These are phyloP conservation scores for Odiellus spinosus DNA, from an alignment of 2,888 invertebrate genomes.

Conservation along the genomic window DNA sequence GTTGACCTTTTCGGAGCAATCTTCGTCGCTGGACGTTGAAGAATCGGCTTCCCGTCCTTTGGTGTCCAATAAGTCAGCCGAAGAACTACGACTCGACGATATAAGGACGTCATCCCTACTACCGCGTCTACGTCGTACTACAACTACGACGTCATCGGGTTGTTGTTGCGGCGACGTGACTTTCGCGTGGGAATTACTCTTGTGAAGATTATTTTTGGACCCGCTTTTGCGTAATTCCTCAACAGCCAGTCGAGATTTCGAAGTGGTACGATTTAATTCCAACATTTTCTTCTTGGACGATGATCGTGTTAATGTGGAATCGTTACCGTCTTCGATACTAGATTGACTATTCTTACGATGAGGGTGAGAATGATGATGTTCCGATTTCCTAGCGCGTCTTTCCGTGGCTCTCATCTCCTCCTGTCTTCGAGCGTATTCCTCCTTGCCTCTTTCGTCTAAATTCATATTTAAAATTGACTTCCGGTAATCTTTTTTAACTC, in stretches of 20 bases:
- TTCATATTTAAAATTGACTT: constrained; percentile 55
- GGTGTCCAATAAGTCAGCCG: constrained; percentile 29
- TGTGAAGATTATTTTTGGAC: too few relatives aligned
- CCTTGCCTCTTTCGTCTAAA: constrained; percentile 27
- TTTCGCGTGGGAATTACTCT: constrained; percentile 5
- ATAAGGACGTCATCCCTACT: constrained; percentile 4
- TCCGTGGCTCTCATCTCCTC: constrained; percentile 18
- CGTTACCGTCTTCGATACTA: too few relatives aligned
- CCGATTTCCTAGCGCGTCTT: too few relatives aligned
- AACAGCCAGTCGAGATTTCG: too few relatives aligned
- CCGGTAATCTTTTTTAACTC: constrained; percentile 52
- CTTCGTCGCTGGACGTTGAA: constrained; percentile 2
- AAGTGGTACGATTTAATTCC: too few relatives aligned
- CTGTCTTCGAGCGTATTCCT: constrained; percentile 23
- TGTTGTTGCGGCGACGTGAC: constrained; percentile 5
- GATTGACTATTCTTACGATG: too few relatives aligned
- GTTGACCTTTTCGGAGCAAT: background rate
- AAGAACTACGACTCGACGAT: constrained; percentile 40
- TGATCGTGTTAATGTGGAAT: too few relatives aligned
- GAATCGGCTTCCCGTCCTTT: background rate
- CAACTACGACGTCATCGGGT: constrained; percentile 1
- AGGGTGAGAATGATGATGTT: too few relatives aligned
- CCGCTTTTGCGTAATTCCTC: too few relatives aligned
- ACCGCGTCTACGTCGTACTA: constrained; percentile 2
- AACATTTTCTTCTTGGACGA: too few relatives aligned